Evolutionary conservation across 2,888 invertebrate species (phyloP).

Genomic region (Brenthis ino): DNA sequence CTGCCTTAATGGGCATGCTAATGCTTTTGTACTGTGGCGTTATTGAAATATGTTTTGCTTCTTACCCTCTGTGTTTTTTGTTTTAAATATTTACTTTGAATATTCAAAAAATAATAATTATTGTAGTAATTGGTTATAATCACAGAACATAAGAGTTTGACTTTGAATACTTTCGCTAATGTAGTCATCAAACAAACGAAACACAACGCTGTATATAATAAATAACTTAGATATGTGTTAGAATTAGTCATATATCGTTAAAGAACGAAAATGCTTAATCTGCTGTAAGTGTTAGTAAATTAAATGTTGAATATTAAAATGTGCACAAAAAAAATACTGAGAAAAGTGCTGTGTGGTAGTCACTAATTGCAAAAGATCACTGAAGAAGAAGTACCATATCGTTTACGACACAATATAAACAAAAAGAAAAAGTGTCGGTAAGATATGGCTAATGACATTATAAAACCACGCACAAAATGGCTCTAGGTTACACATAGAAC

Average conservation of each 20-base stretch:
- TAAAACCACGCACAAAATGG: constrained; percentile 70
- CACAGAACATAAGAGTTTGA: constrained; percentile 79
- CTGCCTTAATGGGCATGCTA: constrained; percentile 74
- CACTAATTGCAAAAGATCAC: constrained; percentile 24
- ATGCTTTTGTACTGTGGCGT: constrained; percentile 77
- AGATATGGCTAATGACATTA: constrained; percentile 20
- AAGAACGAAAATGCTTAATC: constrained; percentile 40
- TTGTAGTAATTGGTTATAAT: constrained; percentile 70
- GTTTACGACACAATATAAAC: constrained; percentile 21
- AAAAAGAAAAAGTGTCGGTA: constrained; percentile 22
- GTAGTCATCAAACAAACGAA: constrained; percentile 54
- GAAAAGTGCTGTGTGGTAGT: constrained; percentile 41
- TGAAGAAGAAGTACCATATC: constrained; percentile 7
- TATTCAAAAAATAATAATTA: constrained; percentile 55
- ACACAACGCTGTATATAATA: constrained; percentile 56
- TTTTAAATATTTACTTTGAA: constrained; percentile 58
- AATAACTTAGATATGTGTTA: constrained; percentile 55
- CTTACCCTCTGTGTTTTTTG: constrained; percentile 67
- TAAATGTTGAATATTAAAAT: constrained; percentile 29
- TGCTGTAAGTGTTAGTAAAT: constrained; percentile 40
- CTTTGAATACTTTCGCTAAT: constrained; percentile 74
- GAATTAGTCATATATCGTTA: constrained; percentile 49
- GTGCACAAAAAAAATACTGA: constrained; percentile 34
- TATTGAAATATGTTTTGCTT: constrained; percentile 69
- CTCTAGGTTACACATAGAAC: constrained; percentile 62